Evolutionary conservation across 1,140 invertebrate species (phyloP), one percentile per base, ranked within the genome.

Genomic region (Leptonema lineaticorne): DNA sequence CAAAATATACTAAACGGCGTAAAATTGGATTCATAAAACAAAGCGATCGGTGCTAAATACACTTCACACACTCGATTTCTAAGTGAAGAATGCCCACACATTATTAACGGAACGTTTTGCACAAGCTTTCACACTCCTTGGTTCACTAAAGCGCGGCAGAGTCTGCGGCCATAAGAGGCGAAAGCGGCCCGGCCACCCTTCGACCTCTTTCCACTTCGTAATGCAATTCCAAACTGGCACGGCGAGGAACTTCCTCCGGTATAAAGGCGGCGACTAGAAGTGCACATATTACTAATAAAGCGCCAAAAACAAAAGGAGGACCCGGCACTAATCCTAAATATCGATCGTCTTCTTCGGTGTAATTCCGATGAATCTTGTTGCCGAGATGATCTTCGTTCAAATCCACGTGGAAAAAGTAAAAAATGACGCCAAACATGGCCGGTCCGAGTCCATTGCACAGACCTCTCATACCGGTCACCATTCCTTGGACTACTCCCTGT

Each of bases 271-370:
- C 92, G 69, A 98, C 94, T 67, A 97, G 81, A 74, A 98, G 85
- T 28, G 97, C 97, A 78, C 95, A 91, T 71, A 99, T 91, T 60
- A 98, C 97, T 77, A 99, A 86, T 76, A 99, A 85, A 59, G 97
- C 94, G 64, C 97, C 98, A 83, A 99, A 96, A 28, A 98, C 93
- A 84, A 99, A 99, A n/a, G 97, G 97, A 53, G 97, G 97, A n/a
- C 97, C 97, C 50, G 97, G 97, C 73, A 99, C 89, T 74, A 98
- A 81, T 81, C 92, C 84, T 30, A 79, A 78, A 64, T 84, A 79
- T 26, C 76, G 76, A 0, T 53, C 62, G 50, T 79, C 78, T 20
- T 75, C 74, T 24, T 76, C 74, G 7, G 76, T 74, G 48, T 72
- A 56, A 28, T 73, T 67, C n/a, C 72, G 70, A 22, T 77, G 78